Base-by-base conservation (phyloP, 2,888 invertebrate species). In the Heteromyza rotundicornis region DNA sequence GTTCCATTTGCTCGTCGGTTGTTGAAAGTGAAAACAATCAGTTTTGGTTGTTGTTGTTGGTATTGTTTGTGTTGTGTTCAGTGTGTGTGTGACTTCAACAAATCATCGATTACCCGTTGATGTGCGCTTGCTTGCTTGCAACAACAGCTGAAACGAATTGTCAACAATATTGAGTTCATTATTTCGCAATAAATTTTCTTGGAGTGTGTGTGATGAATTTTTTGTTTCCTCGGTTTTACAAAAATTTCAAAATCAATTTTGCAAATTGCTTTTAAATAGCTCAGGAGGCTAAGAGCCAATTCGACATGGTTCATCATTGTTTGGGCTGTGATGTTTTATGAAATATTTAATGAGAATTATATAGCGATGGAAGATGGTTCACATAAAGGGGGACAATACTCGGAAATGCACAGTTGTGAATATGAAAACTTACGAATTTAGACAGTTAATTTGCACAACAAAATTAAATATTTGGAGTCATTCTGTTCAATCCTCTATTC, bases 91-190 rank as follows among this genome's bases (percentile, higher is more conserved):
- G 50, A 35, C 32, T 24, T 22, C 40, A 40, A 47, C 19, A 53
- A 17, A 10, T 53, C 53, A 53, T 53, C 35, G 53, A 32, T 52
- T 52, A 52, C 19, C 24, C 12, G 8, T 7, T 40, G 7, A n/a
- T 40, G 8, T 12, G 3, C 3, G 40, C n/a, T 14, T 7, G 10
- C n/a, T 7, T 14, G 40, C 40, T 8, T n/a, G 3, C 40, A 40
- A 8, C 17, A 47, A 14, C 47, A 47, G 47, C 47, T 47, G 47
- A 47, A 47, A 47, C 47, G 47, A 47, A 47, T 47, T 47, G 47
- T 20, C 66, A 72, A 78, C 78, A 79, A 79, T 78, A 76, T 73
- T 69, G 66, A 76, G 76, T 78, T 80, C 78, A 79, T 79, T 79
- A 80, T 77, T 68, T 75, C 64, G 70, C 74, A 67, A 78, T 79